These are phyloP conservation scores for Lutjanus erythropterus DNA, from an alignment of 2,113 vertebrate genomes.

Conservation along the genomic window DNA sequence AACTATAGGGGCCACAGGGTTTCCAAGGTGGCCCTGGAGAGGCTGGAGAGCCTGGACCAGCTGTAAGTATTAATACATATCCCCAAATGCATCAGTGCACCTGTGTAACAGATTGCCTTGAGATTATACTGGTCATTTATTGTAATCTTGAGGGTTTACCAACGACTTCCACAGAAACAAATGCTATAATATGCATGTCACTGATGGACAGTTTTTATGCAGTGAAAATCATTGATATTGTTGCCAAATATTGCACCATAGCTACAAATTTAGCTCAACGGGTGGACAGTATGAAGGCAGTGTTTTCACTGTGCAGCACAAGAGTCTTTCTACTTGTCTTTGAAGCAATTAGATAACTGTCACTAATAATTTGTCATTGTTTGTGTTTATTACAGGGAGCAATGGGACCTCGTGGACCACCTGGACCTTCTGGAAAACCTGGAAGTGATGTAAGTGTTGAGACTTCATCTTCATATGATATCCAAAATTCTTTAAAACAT, in stretches of 20 bases:
- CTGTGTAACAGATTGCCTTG: background rate
- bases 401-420: constrained; percentile 93
- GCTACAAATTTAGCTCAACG: background rate
- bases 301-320: background rate
- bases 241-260: background rate
- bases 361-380: background rate
- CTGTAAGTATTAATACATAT: constrained; percentile 85
- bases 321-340: background rate
- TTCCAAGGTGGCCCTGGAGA: constrained; percentile 96
- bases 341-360: background rate
- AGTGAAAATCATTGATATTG: too few relatives aligned
- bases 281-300: background rate
- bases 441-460: constrained; percentile 92
- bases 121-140: background rate
- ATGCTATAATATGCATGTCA: too few relatives aligned
- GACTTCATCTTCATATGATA: background rate
- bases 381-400: constrained; percentile 86
- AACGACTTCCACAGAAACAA: background rate
- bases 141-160: background rate
- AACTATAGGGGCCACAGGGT: constrained; percentile 92
- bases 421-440: constrained; percentile 93
- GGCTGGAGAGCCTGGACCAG: constrained; percentile 91
- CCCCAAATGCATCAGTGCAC: constrained; percentile 12
- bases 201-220: too few relatives aligned
- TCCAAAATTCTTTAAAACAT: constrained; percentile 1